Percentiles rank a stretch among this genome's conserved stretches.
These are phyloP conservation scores for Sacculina carcini DNA, from an alignment of 2,888 invertebrate species.

Conservation along the genomic window DNA sequence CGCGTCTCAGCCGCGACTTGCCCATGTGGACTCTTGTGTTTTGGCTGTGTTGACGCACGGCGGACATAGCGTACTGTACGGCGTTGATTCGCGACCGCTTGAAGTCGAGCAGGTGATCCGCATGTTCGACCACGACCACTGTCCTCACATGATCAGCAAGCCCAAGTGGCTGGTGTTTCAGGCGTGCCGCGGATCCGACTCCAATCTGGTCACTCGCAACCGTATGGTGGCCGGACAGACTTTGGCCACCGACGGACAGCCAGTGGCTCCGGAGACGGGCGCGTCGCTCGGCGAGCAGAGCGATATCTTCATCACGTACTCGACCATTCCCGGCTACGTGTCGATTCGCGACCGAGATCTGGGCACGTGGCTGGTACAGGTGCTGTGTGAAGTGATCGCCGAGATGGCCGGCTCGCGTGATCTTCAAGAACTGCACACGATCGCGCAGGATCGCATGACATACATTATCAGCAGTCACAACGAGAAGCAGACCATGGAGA, in stretches of 20 bases:
- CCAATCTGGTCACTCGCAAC: background rate
- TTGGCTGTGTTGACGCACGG: background rate
- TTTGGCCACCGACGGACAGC: background rate
- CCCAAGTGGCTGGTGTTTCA: constrained; percentile 1
- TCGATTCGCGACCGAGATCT: background rate
- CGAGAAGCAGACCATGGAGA: background rate
- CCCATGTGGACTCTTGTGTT: background rate
- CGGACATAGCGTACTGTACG: background rate
- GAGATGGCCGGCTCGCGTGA: background rate
- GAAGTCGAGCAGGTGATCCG: background rate
- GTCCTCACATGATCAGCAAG: background rate
- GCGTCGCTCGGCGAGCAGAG: background rate
- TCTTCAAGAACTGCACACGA: background rate
- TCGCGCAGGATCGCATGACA: background rate
- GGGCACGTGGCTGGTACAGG: background rate
- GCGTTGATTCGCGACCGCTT: background rate
- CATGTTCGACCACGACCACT: background rate
- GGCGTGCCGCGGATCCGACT: background rate
- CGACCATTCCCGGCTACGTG: background rate
- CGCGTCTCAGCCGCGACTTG: background rate
- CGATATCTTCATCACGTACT: background rate
- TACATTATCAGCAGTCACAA: background rate
- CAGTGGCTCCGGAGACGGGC: background rate
- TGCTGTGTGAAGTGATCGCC: background rate
- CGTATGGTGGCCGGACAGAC: background rate